Conservation (phyloP, 2,888 invertebrate species). For the Hemistola chrysoprasaria region DNA sequence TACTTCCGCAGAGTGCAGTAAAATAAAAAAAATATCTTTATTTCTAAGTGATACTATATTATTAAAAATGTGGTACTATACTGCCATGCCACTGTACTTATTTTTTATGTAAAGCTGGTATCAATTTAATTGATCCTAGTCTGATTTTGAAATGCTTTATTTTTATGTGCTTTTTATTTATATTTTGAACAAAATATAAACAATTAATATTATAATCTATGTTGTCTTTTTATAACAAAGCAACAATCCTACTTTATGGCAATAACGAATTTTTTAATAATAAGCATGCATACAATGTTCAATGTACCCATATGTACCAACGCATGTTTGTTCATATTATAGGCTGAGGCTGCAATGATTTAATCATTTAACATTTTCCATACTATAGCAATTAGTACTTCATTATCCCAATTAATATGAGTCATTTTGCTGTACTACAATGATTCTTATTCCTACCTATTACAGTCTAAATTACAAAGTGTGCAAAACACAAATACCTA, state of each 20-base stretch:
- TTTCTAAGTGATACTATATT: conserved; percentile 1
- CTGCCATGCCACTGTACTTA: conserved; percentile 6
- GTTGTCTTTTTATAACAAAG: too few relatives aligned
- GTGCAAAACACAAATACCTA: too few relatives aligned
- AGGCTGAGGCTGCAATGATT: neutral
- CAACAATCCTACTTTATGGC: too few relatives aligned
- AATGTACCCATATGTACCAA: neutral
- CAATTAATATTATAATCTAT: too few relatives aligned
- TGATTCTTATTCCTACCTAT: too few relatives aligned
- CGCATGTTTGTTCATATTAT: neutral
- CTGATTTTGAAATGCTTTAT: conserved; percentile 15
- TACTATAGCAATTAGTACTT: too few relatives aligned
- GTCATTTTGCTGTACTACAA: too few relatives aligned
- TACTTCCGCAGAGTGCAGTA: conserved; percentile 69
- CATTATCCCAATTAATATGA: too few relatives aligned
- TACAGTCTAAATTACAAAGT: too few relatives aligned
- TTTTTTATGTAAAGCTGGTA: conserved; percentile 6
- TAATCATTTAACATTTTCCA: too few relatives aligned
- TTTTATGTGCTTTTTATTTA: conserved; percentile 11
- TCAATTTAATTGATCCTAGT: conserved; percentile 13
- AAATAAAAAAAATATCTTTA: conserved; percentile 27
- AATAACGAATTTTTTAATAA: too few relatives aligned
- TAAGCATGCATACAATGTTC: too few relatives aligned
- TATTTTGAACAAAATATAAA: conserved; percentile 9
- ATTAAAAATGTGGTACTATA: conserved; percentile 2